These are phyloP conservation scores for Eulemur rubriventer DNA, from an alignment of 2,797 vertebrate genomes.

Conservation along the genomic window DNA sequence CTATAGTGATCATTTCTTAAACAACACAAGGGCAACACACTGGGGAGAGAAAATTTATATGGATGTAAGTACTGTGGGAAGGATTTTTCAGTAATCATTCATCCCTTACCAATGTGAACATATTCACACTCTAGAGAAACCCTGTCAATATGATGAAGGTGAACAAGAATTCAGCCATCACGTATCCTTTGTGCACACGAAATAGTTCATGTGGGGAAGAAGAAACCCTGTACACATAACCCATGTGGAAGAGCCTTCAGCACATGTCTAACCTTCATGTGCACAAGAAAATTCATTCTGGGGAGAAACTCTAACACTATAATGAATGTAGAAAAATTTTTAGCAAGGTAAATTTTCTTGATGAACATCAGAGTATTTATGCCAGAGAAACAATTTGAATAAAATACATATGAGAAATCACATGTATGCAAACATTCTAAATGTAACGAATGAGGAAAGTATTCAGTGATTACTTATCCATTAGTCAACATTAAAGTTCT, in stretches of 20 bases:
- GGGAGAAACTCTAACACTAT: not conserved
- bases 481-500: not conserved
- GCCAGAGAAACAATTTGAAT: not conserved
- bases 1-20: conserved; percentile 4
- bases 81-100: conserved; percentile 43
- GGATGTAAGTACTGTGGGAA: not conserved
- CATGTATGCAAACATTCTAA: not conserved
- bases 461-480: not conserved
- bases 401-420: not conserved
- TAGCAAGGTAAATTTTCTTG: not conserved
- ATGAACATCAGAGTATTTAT: not conserved
- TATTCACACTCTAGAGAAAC: conserved; percentile 45
- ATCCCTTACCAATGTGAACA: conserved; percentile 5
- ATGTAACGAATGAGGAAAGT: not conserved
- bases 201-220: not conserved
- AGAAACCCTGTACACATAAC: not conserved
- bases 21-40: conserved; percentile 36
- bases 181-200: not conserved
- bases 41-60: not conserved
- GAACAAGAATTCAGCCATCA: not conserved
- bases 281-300: not conserved
- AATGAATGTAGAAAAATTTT: not conserved
- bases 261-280: not conserved
- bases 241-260: not conserved
- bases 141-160: not conserved